A percentile compares a stretch with the other conserved stretches of the same genome.
phyloP scores from a whole-genome alignment of 64 coral and sea anemone genomes.

The Montipora foliosa region DNA sequence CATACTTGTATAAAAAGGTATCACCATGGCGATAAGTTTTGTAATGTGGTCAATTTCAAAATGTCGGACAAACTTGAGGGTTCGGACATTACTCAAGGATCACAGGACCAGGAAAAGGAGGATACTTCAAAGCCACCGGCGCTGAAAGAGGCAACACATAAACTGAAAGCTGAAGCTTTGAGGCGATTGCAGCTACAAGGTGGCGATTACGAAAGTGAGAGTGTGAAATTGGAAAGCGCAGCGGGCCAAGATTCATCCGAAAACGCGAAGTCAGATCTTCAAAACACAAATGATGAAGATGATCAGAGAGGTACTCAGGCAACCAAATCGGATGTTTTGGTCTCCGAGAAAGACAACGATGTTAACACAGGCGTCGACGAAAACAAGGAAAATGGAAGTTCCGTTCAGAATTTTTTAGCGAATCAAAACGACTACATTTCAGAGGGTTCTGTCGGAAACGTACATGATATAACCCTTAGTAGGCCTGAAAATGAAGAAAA shows the following conservation, averaged over 20 bases:
- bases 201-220: conserved; percentile 76
- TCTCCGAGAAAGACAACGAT: background rate
- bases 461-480: background rate
- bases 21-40: conserved; percentile 74
- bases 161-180: conserved; percentile 89
- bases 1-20: conserved; percentile 10
- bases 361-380: background rate
- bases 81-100: conserved; percentile 47
- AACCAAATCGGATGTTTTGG: background rate
- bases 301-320: background rate
- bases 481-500: background rate
- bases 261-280: background rate
- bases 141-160: conserved; percentile 78
- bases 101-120: conserved; percentile 46
- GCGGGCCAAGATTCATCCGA: background rate
- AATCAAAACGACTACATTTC: background rate
- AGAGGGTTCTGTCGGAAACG: background rate
- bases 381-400: conserved; percentile 18
- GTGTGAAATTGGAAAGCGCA: conserved; percentile 4
- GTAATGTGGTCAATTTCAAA: conserved; percentile 77
- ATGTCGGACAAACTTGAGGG: conserved; percentile 86
- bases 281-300: background rate
- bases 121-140: conserved; percentile 37
- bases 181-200: conserved; percentile 76
- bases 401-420: background rate